These are phyloP conservation scores for Python bivittatus DNA, from an alignment of 2,113 vertebrate genomes.

Conservation along the genomic window DNA sequence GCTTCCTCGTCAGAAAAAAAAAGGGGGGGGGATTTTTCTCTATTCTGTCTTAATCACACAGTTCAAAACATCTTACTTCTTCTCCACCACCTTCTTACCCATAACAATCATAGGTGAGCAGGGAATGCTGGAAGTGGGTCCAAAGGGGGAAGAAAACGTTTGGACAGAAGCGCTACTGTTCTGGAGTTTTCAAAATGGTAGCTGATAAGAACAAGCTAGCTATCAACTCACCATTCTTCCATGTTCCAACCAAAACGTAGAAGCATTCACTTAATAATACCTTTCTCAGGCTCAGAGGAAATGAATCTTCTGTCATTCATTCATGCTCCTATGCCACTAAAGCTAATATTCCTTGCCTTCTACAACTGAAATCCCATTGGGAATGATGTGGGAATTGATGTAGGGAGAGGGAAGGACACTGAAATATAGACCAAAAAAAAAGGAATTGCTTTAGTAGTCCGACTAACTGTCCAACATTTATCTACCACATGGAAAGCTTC, in stretches of 20 bases:
- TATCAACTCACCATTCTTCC: not conserved
- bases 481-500: too few relatives aligned
- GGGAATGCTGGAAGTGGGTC: not conserved
- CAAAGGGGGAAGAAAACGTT: not conserved
- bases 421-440: not conserved
- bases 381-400: too few relatives aligned
- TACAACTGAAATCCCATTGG: not conserved
- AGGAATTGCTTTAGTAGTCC: not conserved
- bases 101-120: not conserved
- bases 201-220: not conserved
- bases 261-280: not conserved
- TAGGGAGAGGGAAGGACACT: not conserved
- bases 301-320: not conserved
- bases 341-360: not conserved
- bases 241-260: not conserved
- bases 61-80: not conserved
- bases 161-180: not conserved
- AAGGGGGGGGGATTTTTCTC: not conserved
- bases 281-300: not conserved
- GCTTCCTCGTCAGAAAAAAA: not conserved
- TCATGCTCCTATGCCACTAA: not conserved
- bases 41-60: not conserved
- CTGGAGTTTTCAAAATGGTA: not conserved
- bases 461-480: too few relatives aligned
- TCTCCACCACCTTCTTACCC: not conserved